Evolutionary conservation across 2,797 vertebrate genomes (phyloP).

Genomic region (Garrulus glandarius): DNA sequence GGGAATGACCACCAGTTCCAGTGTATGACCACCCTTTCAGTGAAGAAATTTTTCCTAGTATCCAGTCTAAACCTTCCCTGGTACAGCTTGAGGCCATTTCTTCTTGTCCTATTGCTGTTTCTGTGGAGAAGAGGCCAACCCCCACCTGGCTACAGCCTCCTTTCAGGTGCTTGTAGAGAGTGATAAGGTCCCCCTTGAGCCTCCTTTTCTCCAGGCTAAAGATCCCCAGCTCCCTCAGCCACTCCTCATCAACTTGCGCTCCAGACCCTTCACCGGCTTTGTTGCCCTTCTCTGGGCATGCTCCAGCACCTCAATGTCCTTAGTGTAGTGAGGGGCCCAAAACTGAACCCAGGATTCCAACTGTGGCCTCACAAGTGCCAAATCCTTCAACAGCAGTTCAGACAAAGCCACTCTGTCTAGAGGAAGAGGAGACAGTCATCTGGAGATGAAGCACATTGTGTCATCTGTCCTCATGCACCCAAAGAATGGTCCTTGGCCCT

Average conservation of each 20-base stretch:
- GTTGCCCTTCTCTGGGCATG: background rate
- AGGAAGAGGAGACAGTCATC: background rate
- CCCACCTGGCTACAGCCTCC: background rate
- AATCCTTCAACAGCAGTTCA: background rate
- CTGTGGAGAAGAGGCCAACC: rapidly evolving
- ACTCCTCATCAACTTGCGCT: background rate
- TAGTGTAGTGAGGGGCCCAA: background rate
- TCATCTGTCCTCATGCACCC: background rate
- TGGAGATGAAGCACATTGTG: rapidly evolving
- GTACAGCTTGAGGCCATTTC: background rate
- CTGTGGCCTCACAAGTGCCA: too few relatives aligned
- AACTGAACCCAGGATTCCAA: background rate
- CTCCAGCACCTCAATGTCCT: background rate
- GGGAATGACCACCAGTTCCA: background rate
- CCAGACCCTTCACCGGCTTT: background rate
- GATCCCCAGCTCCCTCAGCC: background rate
- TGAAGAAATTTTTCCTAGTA: background rate
- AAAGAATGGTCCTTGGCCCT: background rate
- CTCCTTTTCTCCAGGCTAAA: background rate
- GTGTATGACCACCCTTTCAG: rapidly evolving
- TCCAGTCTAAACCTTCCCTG: background rate
- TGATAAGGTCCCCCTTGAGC: background rate
- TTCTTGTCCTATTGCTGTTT: background rate
- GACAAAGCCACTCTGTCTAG: background rate
- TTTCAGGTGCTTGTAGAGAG: background rate